Conservation (phyloP, 2,797 vertebrate genomes). For the Anas capensis region DNA sequence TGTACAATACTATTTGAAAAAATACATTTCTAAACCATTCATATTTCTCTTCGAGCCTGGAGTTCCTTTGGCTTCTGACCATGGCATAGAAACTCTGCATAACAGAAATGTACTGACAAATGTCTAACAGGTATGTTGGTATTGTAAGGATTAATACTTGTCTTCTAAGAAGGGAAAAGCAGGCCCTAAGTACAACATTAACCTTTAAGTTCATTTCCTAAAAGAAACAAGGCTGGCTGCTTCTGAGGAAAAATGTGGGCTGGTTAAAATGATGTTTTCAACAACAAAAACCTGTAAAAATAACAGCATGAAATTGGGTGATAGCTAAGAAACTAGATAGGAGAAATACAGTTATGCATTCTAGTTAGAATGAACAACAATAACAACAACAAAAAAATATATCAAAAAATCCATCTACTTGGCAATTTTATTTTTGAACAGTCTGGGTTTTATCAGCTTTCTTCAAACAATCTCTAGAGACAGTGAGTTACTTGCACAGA, state of each 20-base stretch:
- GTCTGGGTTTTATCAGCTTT: conserved; percentile 19
- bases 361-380: background rate
- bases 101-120: background rate
- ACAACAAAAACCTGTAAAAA: background rate
- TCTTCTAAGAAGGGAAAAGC: background rate
- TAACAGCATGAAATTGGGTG: background rate
- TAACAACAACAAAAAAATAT: no score
- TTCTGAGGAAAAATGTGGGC: background rate
- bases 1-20: background rate
- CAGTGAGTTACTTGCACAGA: background rate
- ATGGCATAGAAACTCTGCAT: background rate
- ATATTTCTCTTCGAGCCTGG: background rate
- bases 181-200: background rate
- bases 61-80: background rate
- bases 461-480: background rate
- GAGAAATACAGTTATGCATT: background rate
- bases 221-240: background rate
- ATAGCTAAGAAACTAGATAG: background rate
- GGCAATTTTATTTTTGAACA: background rate
- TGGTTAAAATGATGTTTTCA: background rate
- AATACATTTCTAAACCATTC: background rate
- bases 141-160: background rate
- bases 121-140: background rate
- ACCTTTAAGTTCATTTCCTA: background rate
- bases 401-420: background rate